phyloP scores from a whole-genome alignment of 2,888 invertebrate species.

The Protodeltote pygarga region DNA sequence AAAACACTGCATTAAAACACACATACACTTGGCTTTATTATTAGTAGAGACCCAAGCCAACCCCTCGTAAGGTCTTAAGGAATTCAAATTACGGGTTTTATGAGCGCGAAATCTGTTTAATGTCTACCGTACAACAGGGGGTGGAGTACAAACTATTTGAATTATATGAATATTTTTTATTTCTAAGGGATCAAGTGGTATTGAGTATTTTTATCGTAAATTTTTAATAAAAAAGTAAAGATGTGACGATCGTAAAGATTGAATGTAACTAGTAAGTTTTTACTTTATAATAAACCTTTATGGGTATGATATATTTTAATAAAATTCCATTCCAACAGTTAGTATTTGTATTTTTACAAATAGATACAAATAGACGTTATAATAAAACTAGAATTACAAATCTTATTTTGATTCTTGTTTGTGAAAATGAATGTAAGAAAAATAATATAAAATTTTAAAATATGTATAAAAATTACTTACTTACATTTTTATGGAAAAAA shows the following conservation, averaged over 20 bases:
- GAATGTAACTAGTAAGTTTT: neutral
- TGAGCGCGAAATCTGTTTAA: conserved; percentile 82
- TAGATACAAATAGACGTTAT: too few species aligned
- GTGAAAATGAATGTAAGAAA: too few species aligned
- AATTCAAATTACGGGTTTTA: conserved; percentile 86
- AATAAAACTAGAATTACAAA: too few species aligned
- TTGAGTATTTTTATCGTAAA: conserved; percentile 18
- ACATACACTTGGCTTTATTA: conserved; percentile 33
- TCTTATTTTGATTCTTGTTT: too few species aligned
- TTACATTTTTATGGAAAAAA: too few species aligned
- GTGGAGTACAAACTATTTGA: conserved; percentile 44
- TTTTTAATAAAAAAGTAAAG: conserved; percentile 24
- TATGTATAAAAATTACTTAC: too few species aligned
- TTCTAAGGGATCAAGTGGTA: conserved; percentile 17
- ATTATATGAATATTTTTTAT: conserved; percentile 42
- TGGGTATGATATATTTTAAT: too few species aligned
- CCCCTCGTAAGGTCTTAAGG: conserved; percentile 70
- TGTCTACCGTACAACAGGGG: conserved; percentile 58
- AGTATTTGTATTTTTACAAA: too few species aligned
- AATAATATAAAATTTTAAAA: too few species aligned
- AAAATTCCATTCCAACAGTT: too few species aligned
- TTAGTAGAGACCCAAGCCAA: conserved; percentile 58
- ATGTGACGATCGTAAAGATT: neutral
- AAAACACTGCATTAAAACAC: too few species aligned
- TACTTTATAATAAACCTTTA: neutral